These are phyloP conservation scores for Lamprologus tigripictilis DNA, from an alignment of 2,113 vertebrate species.

Conservation along the genomic window DNA sequence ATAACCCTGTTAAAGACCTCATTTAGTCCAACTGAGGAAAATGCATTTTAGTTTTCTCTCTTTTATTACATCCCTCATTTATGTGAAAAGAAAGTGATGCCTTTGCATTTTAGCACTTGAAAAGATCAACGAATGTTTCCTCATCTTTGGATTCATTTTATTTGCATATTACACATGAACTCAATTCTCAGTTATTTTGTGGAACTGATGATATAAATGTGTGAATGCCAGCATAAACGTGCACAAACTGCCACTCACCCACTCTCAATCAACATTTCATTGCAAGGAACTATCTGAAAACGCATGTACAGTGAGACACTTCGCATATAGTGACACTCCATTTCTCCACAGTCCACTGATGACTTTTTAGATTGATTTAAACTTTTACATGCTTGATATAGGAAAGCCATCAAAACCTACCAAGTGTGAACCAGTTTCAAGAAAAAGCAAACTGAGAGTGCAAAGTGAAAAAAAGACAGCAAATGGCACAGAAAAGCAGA, in stretches of 20 bases:
- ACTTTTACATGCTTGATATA: background rate
- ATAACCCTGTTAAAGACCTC: background rate
- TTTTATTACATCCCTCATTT: background rate
- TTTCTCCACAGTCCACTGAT: conserved; percentile 10
- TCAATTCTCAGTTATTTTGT: background rate
- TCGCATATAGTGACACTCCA: background rate
- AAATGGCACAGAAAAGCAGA: background rate
- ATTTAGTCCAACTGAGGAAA: background rate
- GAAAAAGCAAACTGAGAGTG: background rate
- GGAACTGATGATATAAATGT: background rate
- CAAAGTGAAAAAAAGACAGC: background rate
- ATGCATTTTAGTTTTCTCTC: background rate
- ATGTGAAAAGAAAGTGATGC: background rate
- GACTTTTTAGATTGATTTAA: conserved; percentile 25
- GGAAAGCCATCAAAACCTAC: conserved; percentile 24
- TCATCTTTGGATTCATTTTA: background rate
- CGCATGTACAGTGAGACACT: background rate
- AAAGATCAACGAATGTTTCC: background rate
- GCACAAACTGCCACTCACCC: background rate
- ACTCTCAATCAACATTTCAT: background rate
- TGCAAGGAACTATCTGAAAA: background rate
- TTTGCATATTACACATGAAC: background rate
- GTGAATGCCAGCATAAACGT: background rate
- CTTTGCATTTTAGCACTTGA: background rate
- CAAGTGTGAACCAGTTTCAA: conserved; percentile 12